Conservation (phyloP, 2,888 invertebrate genomes). For the Diarsia brunnea region DNA sequence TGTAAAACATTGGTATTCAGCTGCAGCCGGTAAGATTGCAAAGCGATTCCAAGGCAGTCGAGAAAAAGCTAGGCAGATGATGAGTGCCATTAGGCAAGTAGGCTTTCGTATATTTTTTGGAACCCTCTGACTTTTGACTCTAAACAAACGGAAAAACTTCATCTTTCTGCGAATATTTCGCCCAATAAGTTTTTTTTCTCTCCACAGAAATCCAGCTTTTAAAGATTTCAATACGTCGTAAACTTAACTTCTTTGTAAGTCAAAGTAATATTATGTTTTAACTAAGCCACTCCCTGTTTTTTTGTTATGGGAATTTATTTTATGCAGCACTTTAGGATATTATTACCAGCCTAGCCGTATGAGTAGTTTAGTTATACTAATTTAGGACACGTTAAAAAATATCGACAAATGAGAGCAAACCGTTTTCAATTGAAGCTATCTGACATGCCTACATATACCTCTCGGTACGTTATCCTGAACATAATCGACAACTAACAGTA, state of each 20-base stretch:
- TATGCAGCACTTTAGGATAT: no score
- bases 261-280: background rate
- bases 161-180: background rate
- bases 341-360: no score
- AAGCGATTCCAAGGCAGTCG: no score
- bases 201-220: background rate
- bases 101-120: background rate
- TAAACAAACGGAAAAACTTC: background rate
- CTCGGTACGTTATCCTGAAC: background rate
- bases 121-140: background rate
- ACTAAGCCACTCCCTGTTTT: background rate
- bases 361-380: no score
- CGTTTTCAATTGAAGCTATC: background rate
- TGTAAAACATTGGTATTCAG: no score
- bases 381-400: no score
- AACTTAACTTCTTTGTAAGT: background rate
- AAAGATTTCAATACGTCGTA: background rate
- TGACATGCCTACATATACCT: background rate
- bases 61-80: no score
- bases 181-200: background rate
- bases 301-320: background rate
- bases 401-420: background rate
- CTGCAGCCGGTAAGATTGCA: no score
- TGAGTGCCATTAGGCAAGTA: background rate
- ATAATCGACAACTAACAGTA: constrained; percentile 15